Evolutionary conservation across 2,888 invertebrate genomes (phyloP), one percentile per base, ranked within the genome.

Genomic region (Aleiodes leptofemur): DNA sequence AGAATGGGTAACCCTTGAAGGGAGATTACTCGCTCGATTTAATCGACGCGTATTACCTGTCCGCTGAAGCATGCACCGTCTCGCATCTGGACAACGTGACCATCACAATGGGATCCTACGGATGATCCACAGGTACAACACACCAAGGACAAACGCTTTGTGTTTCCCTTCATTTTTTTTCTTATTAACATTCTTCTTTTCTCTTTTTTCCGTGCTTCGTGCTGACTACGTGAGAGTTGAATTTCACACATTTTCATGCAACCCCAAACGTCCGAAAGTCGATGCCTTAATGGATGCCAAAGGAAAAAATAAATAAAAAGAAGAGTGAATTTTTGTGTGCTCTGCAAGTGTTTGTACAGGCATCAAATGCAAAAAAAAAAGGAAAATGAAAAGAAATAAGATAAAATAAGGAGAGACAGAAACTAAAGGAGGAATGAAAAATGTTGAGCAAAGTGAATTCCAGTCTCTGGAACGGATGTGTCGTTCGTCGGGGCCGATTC

Each of bases 401-500:
- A 34, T 34, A 34, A 61, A 61, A 61, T 61, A 23, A 69, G 43
- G 51, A 56, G 31, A 48, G 16, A 68, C 31, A 61, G n/a, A 48
- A 48, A 53, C 13, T 29, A 53, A n/a, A 48, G 34, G 34, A 13
- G 34, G 69, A 74, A 74, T 74, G 53, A 61, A 69, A 69, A 68
- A 59, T 70, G 69, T 70, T 53, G 74, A 74, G 61, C 69, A 38
- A 59, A 74, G 69, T 69, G 55, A 69, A 74, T 74, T 74, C 74
- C 74, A 69, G 48, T 57, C 57, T 68, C 68, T 74, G 69, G 53
- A 74, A 69, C 70, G 74, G 74, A 74, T 74, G 70, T 74, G 74
- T 74, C 74, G 69, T 74, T 74, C 70, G 61, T 74, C 55, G 61
- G 69, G 70, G 53, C 59, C 69, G 61, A 70, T 74, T 64, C 69